These are phyloP conservation scores for Rhabdomys pumilio DNA, from an alignment of 2,797 vertebrate species.

Conservation along the genomic window DNA sequence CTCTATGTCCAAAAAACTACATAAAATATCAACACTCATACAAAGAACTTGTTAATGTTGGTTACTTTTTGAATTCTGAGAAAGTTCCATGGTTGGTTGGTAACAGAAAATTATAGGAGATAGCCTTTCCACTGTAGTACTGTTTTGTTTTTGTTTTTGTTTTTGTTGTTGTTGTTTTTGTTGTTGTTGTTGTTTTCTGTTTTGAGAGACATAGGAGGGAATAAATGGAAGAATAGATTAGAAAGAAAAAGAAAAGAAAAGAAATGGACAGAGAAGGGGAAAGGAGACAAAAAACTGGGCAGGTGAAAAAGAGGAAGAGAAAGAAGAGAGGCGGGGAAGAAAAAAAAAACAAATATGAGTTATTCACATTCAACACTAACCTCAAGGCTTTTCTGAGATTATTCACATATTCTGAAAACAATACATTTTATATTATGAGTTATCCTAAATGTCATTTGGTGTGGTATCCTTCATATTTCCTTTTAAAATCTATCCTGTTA, in stretches of 20 bases:
- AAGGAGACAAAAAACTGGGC: rapidly evolving
- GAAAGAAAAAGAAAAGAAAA: not conserved
- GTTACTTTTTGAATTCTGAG: not conserved
- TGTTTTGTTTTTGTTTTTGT: not conserved
- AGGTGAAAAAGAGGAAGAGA: not conserved
- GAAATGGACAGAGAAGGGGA: rapidly evolving
- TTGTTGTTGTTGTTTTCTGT: not conserved
- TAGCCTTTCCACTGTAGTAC: not conserved
- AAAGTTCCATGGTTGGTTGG: not conserved
- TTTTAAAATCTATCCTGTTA: constrained; percentile 22
- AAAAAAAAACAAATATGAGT: not conserved
- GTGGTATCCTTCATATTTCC: not conserved
- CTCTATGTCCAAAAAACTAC: not conserved
- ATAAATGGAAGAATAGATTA: rapidly evolving
- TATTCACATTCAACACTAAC: not conserved
- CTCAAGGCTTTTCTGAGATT: not conserved
- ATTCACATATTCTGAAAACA: constrained; percentile 57
- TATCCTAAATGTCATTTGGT: not conserved
- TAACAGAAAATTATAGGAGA: not conserved
- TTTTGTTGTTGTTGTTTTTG: not conserved
- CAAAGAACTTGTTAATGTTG: not conserved
- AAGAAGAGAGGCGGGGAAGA: rapidly evolving
- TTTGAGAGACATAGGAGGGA: not conserved
- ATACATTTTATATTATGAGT: not conserved
- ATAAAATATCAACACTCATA: not conserved